Conservation (phyloP, 2,888 invertebrate genomes). For the Gonocerus acuteangulatus region DNA sequence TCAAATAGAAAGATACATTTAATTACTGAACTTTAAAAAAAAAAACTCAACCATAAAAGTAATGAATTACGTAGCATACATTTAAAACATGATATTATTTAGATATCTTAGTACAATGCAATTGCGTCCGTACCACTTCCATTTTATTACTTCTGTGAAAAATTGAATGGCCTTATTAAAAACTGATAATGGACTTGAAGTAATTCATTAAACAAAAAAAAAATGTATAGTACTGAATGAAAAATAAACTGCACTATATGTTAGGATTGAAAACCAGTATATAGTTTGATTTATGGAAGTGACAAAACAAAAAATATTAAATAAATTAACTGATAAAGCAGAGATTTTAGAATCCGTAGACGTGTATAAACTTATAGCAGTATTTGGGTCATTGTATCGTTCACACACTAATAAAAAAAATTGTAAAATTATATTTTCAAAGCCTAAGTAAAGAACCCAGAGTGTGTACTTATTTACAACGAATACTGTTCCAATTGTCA, state of each 20-base stretch:
- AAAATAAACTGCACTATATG: constrained; percentile 11
- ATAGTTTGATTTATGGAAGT: neutral
- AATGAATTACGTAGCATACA: constrained; percentile 6
- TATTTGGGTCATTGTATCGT: constrained; percentile 17
- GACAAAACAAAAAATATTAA: neutral
- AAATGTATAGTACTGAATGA: constrained; percentile 10
- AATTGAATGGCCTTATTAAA: constrained; percentile 21
- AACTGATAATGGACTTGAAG: neutral
- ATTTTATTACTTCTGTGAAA: constrained; percentile 4
- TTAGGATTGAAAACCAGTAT: neutral
- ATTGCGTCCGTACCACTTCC: constrained; percentile 21
- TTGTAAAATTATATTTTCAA: constrained; percentile 17
- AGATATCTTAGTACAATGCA: constrained; percentile 20
- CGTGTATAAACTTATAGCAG: constrained; percentile 12
- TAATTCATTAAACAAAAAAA: constrained; percentile 4
- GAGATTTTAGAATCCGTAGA: constrained; percentile 14
- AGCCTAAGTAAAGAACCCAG: constrained; percentile 23
- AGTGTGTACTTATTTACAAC: constrained; percentile 31
- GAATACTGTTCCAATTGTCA: constrained; percentile 30
- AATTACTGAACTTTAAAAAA: neutral
- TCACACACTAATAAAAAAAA: constrained; percentile 7
- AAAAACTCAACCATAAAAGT: neutral
- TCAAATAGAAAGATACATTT: too few species aligned
- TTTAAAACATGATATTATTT: constrained; percentile 1
- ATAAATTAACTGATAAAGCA: neutral